Conservation (phyloP, 2,888 invertebrate species). For the Apodemia duryi region DNA sequence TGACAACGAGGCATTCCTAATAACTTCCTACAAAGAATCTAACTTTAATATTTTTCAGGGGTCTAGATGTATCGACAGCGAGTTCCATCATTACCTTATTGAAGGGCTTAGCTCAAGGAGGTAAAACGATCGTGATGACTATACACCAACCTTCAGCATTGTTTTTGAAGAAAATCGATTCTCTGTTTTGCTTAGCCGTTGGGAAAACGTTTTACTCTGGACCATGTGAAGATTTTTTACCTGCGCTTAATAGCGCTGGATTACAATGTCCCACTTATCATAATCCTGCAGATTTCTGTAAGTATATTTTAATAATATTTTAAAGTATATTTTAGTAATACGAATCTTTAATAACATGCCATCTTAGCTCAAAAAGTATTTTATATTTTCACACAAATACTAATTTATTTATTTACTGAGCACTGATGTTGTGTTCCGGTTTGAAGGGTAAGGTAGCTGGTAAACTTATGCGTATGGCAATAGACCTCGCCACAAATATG, state of each 20-base stretch:
- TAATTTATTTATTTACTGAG: too few relatives aligned
- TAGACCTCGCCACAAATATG: too few relatives aligned
- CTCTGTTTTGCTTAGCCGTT: constrained; percentile 13
- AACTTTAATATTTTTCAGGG: neutral
- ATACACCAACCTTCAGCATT: constrained; percentile 19
- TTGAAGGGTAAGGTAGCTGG: too few relatives aligned
- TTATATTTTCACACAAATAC: too few relatives aligned
- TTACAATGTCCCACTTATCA: constrained; percentile 14
- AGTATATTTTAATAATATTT: constrained; percentile 3
- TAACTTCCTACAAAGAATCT: too few relatives aligned
- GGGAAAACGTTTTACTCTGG: constrained; percentile 15
- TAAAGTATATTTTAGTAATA: constrained; percentile 5
- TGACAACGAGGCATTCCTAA: too few relatives aligned
- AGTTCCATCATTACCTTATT: constrained; percentile 12
- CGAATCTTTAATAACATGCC: too few relatives aligned
- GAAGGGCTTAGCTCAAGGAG: constrained; percentile 15
- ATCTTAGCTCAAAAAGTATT: too few relatives aligned
- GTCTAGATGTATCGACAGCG: constrained; percentile 14
- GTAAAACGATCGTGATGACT: constrained; percentile 14
- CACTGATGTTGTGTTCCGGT: too few relatives aligned
- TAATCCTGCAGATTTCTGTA: constrained; percentile 20
- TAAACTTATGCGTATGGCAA: too few relatives aligned
- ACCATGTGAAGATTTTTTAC: constrained; percentile 11
- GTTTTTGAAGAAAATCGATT: constrained; percentile 15
- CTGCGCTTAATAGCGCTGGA: constrained; percentile 15